phyloP scores from a whole-genome alignment of 2,113 vertebrate genomes.

The Myotis davidii region DNA sequence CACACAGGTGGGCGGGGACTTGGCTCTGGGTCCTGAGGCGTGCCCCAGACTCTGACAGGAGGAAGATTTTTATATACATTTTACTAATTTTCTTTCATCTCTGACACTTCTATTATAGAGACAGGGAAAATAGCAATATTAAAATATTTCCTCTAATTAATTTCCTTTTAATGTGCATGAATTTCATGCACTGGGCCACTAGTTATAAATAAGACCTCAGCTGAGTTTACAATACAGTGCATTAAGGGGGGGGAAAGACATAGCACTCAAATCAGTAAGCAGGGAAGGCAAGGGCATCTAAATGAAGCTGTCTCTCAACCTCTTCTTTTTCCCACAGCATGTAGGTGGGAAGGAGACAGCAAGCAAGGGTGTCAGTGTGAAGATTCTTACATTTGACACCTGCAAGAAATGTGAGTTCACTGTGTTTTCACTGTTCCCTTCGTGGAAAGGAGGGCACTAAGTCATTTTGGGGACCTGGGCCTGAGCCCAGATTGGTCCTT shows the following conservation, averaged over 20 bases:
- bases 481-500: not conserved
- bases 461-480: not conserved
- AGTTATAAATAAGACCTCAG: not conserved
- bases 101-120: no score
- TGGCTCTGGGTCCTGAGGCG: no score
- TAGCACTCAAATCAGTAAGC: not conserved
- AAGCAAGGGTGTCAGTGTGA: not conserved
- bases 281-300: not conserved
- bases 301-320: not conserved
- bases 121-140: no score
- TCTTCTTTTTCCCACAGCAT: not conserved
- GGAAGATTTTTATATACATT: no score
- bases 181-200: no score
- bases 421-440: not conserved
- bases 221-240: not conserved
- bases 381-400: not conserved
- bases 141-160: no score
- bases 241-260: not conserved
- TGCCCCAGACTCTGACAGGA: no score
- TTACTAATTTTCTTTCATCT: no score
- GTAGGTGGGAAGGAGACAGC: not conserved
- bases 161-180: no score
- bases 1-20: no score
- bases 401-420: not conserved
- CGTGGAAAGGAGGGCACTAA: not conserved